phyloP scores from a whole-genome alignment of 2,797 vertebrate genomes.

The Danio jaintianensis region DNA sequence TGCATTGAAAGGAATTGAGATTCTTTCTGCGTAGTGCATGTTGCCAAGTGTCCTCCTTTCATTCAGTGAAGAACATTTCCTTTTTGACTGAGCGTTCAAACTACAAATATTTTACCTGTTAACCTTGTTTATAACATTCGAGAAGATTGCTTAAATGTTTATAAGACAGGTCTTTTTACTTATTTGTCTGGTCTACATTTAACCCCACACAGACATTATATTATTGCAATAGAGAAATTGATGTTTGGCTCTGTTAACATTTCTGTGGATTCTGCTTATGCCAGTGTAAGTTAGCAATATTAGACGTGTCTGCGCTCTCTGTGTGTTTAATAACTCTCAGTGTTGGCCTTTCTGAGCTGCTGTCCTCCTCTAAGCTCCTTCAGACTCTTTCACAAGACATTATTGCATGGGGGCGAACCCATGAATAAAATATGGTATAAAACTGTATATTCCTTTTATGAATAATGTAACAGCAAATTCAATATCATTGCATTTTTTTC shows the following conservation, averaged over 20 bases:
- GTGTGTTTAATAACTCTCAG: conserved; percentile 56
- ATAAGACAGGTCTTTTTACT: background rate
- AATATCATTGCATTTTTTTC: conserved; percentile 72
- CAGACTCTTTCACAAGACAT: conserved; percentile 48
- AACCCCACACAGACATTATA: background rate
- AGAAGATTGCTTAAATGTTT: background rate
- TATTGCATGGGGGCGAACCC: conserved; percentile 77
- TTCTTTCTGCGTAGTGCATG: background rate
- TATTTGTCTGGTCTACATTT: background rate
- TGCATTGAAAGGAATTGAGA: background rate
- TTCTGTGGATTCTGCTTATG: conserved; percentile 29
- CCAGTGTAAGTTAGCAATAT: conserved; percentile 64
- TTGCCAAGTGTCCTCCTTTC: background rate
- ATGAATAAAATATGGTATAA: conserved; percentile 85
- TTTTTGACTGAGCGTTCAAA: background rate
- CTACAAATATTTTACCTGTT: background rate
- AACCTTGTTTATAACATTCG: background rate
- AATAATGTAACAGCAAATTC: conserved; percentile 81
- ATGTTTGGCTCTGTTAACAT: conserved; percentile 20
- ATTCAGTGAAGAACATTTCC: background rate
- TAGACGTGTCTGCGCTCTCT: conserved; percentile 45
- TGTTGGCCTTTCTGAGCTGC: conserved; percentile 53
- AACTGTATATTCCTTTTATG: conserved; percentile 79
- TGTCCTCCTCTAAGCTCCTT: conserved; percentile 63
- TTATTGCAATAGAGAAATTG: conserved; percentile 23